Evolutionary conservation across 2,888 invertebrate species (phyloP).

Genomic region (Monopis laevigella): DNA sequence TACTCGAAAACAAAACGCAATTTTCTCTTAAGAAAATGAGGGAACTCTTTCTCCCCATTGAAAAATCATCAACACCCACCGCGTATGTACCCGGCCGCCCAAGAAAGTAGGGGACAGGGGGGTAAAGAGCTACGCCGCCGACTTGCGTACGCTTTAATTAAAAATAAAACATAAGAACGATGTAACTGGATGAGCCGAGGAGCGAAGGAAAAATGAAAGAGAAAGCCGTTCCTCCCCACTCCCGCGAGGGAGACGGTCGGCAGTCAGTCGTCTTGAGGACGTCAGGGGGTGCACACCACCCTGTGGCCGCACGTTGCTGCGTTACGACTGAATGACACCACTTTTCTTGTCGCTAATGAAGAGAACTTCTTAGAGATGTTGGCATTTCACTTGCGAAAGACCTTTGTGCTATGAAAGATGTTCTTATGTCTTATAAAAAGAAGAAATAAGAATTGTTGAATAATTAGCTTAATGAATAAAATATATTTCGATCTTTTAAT

Average conservation of each 20-base stretch:
- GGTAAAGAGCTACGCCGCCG: slow-evolving; percentile 62
- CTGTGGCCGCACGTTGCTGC: slow-evolving; percentile 38
- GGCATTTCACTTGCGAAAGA: slow-evolving; percentile 32
- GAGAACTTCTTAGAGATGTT: slow-evolving; percentile 54
- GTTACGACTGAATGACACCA: slow-evolving; percentile 63
- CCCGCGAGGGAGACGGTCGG: slow-evolving; percentile 43
- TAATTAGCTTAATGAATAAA: background rate
- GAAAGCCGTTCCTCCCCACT: slow-evolving; percentile 51
- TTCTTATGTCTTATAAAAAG: background rate
- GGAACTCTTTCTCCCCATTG: slow-evolving; percentile 69
- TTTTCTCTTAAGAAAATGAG: slow-evolving; percentile 69
- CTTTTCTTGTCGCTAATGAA: slow-evolving; percentile 67
- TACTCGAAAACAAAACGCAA: slow-evolving; percentile 68
- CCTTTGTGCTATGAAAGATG: background rate
- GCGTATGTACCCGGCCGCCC: slow-evolving; percentile 48
- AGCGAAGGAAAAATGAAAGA: slow-evolving; percentile 69
- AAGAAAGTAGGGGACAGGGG: slow-evolving; percentile 21
- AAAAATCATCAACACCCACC: slow-evolving; percentile 67
- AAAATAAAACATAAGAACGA: slow-evolving; percentile 69
- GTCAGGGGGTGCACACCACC: slow-evolving; percentile 51
- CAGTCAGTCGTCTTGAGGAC: slow-evolving; percentile 58
- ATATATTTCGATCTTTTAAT: too few species aligned
- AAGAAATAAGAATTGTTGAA: background rate
- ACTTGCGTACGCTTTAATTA: slow-evolving; percentile 69
- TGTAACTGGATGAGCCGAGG: slow-evolving; percentile 69